Percentiles rank a stretch among this genome's conserved stretches.
phyloP scores from a whole-genome alignment of 2,797 vertebrate species.

The Hybognathus amarus region DNA sequence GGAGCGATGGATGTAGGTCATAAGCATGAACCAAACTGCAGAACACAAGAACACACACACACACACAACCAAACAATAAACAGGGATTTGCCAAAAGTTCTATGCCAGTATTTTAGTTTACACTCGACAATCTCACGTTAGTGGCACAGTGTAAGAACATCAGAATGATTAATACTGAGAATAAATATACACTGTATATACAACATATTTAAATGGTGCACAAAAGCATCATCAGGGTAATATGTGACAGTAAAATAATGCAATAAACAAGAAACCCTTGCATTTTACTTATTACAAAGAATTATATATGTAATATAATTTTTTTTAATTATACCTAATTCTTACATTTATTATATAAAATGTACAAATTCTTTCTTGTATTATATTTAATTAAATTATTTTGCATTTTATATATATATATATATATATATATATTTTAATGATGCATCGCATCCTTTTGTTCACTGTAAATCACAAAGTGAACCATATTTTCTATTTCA shows the following conservation, averaged over 20 bases:
- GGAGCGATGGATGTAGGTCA: slow-evolving; percentile 2
- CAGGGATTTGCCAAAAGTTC: background rate
- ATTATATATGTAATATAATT: background rate
- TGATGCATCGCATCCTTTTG: background rate
- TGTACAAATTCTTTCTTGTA: background rate
- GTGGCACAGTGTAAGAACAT: background rate
- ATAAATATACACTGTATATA: background rate
- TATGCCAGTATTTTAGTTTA: background rate
- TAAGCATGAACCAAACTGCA: background rate
- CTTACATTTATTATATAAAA: background rate
- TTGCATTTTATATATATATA: too few relatives aligned
- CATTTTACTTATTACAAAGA: too few relatives aligned
- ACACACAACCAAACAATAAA: background rate
- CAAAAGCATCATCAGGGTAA: background rate
- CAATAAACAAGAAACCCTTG: background rate
- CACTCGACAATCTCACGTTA: background rate
- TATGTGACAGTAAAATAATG: background rate
- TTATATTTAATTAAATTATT: background rate
- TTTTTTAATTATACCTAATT: background rate
- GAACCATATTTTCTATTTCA: too few relatives aligned
- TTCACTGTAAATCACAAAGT: background rate
- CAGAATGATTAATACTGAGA: background rate
- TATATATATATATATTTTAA: too few relatives aligned
- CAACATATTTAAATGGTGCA: background rate
- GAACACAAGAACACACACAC: background rate